phyloP scores from a whole-genome alignment of 2,113 vertebrate genomes.

The Sturnira hondurensis region DNA sequence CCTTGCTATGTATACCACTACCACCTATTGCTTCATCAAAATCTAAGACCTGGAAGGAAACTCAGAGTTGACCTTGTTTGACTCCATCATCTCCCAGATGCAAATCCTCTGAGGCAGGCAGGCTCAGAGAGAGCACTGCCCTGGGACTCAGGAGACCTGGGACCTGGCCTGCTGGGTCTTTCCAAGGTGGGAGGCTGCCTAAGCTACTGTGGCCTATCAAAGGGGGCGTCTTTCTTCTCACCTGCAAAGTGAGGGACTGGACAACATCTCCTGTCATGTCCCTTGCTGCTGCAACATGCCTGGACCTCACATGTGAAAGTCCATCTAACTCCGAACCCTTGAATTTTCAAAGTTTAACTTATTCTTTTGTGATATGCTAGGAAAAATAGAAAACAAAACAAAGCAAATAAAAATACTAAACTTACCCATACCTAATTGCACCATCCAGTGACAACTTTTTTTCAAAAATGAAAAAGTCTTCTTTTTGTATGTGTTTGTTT shows the following conservation, averaged over 20 bases:
- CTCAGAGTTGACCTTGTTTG: neutral
- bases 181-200: neutral
- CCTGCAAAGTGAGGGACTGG: neutral
- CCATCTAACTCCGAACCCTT: neutral
- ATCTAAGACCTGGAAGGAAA: neutral
- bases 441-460: neutral
- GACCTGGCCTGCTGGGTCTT: neutral
- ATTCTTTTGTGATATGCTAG: neutral
- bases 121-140: neutral
- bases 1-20: neutral
- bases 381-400: neutral
- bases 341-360: neutral
- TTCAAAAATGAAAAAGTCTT: neutral
- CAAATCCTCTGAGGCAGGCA: neutral
- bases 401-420: conserved; percentile 8
- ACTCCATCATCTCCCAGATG: neutral
- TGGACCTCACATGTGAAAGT: neutral
- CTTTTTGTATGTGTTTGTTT: neutral
- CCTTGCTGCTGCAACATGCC: neutral
- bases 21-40: neutral
- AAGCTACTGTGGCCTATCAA: neutral
- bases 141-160: neutral
- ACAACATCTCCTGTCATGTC: neutral
- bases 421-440: neutral
- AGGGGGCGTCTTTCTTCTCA: neutral